These are phyloP conservation scores for Acyrthosiphon pisum DNA, from an alignment of 1,140 invertebrate genomes.

Conservation along the genomic window DNA sequence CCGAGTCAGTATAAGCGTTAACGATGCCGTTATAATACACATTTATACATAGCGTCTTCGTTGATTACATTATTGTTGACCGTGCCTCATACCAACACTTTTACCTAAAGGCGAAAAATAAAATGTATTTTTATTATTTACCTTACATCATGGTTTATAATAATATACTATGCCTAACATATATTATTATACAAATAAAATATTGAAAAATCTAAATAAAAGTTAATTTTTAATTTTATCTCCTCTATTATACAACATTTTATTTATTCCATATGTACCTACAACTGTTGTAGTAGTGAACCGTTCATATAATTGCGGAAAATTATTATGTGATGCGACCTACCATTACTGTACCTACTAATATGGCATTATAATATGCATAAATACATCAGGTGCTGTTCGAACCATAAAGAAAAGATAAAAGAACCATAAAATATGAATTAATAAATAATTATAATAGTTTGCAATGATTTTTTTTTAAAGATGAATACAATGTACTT, in stretches of 20 bases:
- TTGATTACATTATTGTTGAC: too few relatives aligned
- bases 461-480: background rate
- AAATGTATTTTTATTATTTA: background rate
- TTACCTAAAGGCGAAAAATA: background rate
- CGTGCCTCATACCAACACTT: too few relatives aligned
- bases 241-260: too few relatives aligned
- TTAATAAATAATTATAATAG: background rate
- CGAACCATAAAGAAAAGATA: background rate
- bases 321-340: background rate
- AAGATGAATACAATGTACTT: too few relatives aligned
- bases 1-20: background rate
- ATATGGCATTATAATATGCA: background rate
- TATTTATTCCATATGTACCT: too few relatives aligned
- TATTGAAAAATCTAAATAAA: too few relatives aligned
- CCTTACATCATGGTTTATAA: background rate
- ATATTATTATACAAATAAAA: too few relatives aligned
- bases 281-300: too few relatives aligned
- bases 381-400: background rate
- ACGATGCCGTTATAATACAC: background rate
- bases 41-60: background rate
- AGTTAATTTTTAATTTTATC: too few relatives aligned
- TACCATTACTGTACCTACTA: background rate
- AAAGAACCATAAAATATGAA: background rate
- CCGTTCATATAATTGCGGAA: background rate
- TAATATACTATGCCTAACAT: too few relatives aligned